Conservation (phyloP, 2,797 vertebrate genomes). For the Thaleichthys pacificus region DNA sequence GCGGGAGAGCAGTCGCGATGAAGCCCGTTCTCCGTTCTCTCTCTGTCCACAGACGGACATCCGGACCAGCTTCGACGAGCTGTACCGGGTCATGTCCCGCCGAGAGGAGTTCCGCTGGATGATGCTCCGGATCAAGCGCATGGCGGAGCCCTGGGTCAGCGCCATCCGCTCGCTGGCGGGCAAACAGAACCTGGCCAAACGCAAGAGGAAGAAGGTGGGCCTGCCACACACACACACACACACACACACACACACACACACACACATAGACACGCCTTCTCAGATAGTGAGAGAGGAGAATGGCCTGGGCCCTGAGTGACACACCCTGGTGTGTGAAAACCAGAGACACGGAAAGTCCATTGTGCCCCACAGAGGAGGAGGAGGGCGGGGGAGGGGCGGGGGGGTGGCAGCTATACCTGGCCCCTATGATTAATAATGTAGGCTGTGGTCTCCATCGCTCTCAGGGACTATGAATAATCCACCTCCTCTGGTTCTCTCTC, state of each 20-base stretch:
- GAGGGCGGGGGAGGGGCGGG: too few species aligned
- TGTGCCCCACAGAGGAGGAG: constrained; percentile 26
- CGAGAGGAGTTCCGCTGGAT: constrained; percentile 98
- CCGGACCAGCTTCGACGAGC: constrained; percentile 88
- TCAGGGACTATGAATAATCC: constrained; percentile 53
- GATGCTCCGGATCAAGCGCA: constrained; percentile 93
- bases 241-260: constrained; percentile 20
- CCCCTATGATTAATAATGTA: constrained; percentile 57
- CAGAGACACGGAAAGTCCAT: constrained; percentile 46
- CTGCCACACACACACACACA: neutral
- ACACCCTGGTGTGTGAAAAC: constrained; percentile 12
- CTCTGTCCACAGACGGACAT: constrained; percentile 80
- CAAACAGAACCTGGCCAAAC: constrained; percentile 89
- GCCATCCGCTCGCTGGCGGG: constrained; percentile 88
- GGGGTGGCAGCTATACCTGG: constrained; percentile 24
- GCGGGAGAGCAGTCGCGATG: neutral
- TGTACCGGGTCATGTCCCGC: constrained; percentile 92
- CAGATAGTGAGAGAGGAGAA: neutral
- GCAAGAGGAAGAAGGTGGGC: constrained; percentile 89
- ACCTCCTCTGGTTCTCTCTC: constrained; percentile 32
- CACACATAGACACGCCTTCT: constrained; percentile 20
- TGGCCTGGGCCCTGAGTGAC: neutral
- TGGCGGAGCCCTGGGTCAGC: constrained; percentile 93
- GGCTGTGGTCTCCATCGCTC: constrained; percentile 35
- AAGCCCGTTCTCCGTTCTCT: neutral